Percentiles rank a stretch among this genome's conserved stretches.
These are phyloP conservation scores for Nyctibius grandis DNA, from an alignment of 2,797 vertebrate genomes.

Conservation along the genomic window DNA sequence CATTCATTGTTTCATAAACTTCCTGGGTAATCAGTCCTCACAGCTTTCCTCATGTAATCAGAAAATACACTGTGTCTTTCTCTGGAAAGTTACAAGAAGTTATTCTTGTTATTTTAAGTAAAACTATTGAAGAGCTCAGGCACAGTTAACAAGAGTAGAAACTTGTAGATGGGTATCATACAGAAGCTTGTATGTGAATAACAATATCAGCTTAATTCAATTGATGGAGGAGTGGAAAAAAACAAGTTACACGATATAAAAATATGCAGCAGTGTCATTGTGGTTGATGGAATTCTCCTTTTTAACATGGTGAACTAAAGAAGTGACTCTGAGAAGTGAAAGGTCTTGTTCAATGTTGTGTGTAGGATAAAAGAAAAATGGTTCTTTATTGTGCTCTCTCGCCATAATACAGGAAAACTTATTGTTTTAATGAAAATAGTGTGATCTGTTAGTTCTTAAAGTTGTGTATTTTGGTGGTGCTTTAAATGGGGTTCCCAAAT, in stretches of 20 bases:
- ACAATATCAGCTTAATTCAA: not conserved
- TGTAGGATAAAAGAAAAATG: not conserved
- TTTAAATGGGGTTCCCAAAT: not conserved
- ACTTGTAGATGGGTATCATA: not conserved
- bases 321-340: not conserved
- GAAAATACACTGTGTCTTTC: not conserved
- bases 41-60: not conserved
- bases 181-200: not conserved
- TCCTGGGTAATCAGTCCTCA: not conserved
- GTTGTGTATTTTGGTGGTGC: not conserved
- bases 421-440: not conserved
- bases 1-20: not conserved
- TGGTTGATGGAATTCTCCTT: not conserved
- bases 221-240: not conserved
- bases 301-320: not conserved
- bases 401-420: not conserved
- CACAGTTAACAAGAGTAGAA: not conserved
- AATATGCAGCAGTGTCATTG: not conserved
- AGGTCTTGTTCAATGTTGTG: not conserved
- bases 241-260: not conserved
- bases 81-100: not conserved
- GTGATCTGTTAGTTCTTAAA: not conserved
- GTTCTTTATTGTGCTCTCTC: not conserved
- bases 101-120: not conserved
- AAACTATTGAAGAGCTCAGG: not conserved